A percentile compares a stretch with the other conserved stretches of the same genome.
Conservation (phyloP, 1,140 invertebrate genomes). For the Meloidogyne hapla region DNA sequence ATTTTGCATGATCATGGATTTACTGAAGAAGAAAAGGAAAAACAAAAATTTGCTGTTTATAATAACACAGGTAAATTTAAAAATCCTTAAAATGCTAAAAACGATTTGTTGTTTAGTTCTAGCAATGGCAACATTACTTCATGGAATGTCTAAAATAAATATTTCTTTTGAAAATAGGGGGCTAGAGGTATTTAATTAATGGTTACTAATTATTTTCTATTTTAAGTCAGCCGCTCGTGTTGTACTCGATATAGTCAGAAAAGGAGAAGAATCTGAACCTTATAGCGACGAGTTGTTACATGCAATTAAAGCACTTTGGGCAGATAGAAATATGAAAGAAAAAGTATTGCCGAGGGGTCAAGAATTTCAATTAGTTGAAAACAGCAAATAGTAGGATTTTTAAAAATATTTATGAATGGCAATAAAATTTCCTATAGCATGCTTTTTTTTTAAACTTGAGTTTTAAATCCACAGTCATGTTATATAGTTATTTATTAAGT, state of each 20-base stretch:
- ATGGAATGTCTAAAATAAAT: constrained; percentile 49
- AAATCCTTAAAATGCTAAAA: neutral
- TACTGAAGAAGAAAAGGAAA: constrained; percentile 50
- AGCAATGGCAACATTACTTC: constrained; percentile 49
- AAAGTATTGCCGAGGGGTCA: constrained; percentile 65
- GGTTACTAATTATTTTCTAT: neutral
- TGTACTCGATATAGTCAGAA: constrained; percentile 57
- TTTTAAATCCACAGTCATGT: too few species aligned
- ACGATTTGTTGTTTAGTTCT: constrained; percentile 24
- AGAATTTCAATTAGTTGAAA: constrained; percentile 65
- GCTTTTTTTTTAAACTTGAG: too few species aligned
- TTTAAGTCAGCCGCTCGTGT: constrained; percentile 44
- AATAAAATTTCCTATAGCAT: too few species aligned
- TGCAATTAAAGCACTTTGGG: constrained; percentile 31
- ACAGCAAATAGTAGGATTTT: constrained; percentile 22
- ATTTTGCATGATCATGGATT: constrained; percentile 55
- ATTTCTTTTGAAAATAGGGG: constrained; percentile 41
- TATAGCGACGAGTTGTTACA: constrained; percentile 50
- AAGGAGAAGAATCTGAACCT: constrained; percentile 60
- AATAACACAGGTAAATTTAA: constrained; percentile 44
- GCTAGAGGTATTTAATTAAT: constrained; percentile 34
- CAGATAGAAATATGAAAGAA: constrained; percentile 63
- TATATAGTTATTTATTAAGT: too few species aligned
- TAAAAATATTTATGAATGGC: neutral
- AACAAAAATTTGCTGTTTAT: constrained; percentile 51